These are phyloP conservation scores for Ariopsis seemanni DNA, from an alignment of 2,113 vertebrate species.

Conservation along the genomic window DNA sequence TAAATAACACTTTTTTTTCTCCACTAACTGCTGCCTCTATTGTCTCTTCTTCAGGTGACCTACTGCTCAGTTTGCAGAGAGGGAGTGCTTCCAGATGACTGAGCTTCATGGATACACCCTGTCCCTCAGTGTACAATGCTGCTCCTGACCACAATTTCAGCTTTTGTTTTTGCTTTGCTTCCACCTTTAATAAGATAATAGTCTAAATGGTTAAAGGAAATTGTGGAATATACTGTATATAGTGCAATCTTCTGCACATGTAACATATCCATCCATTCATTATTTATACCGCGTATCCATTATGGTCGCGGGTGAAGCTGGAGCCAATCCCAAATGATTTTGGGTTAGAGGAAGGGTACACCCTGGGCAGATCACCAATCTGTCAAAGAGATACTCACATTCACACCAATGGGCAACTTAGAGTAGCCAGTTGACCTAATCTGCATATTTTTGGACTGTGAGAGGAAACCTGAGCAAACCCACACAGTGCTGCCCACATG, in stretches of 20 bases:
- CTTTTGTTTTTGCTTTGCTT: not conserved
- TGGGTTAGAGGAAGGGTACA: too few species aligned
- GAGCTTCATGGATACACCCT: not conserved
- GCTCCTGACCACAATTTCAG: not conserved
- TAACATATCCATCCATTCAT: not conserved
- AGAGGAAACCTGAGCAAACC: too few species aligned
- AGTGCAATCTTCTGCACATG: not conserved
- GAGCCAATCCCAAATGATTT: too few species aligned
- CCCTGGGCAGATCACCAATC: too few species aligned
- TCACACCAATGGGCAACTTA: too few species aligned
- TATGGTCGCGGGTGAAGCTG: too few species aligned
- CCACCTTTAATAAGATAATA: too few species aligned
- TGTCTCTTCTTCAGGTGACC: not conserved
- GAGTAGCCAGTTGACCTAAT: too few species aligned
- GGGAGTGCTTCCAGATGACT: not conserved
- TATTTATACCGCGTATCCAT: too few species aligned
- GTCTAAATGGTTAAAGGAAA: not conserved
- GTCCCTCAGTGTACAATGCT: not conserved
- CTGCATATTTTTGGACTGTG: too few species aligned
- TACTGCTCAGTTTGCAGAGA: not conserved
- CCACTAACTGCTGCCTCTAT: not conserved
- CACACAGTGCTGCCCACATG: not conserved
- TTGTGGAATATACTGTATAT: not conserved
- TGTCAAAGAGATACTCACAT: too few species aligned
- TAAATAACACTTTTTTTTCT: not conserved